Base-by-base conservation (phyloP, 2,113 vertebrate genomes). In the Ceratotherium simum region DNA sequence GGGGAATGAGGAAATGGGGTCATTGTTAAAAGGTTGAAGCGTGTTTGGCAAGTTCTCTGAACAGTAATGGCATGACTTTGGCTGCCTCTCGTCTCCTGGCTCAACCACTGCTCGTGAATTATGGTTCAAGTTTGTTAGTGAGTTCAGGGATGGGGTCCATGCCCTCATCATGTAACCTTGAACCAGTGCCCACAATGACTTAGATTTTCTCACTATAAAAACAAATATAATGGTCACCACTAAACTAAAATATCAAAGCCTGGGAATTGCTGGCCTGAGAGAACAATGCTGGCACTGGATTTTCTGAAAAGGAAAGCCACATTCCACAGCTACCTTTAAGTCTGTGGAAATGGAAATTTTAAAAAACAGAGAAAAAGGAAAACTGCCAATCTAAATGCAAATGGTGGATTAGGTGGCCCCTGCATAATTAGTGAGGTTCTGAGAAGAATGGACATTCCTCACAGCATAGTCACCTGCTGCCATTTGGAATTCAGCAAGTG, bases 241-340 rank as follows among this genome's bases (percentile, higher is more conserved):
- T 82, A 91, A 95, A 91, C 42, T 91, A 65, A 98, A 85, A 69
- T 78, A 82, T 67, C 60, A 84, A 94, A 86, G 67, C 21, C 54
- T 87, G 62, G 27, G 51, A 94, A 90, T 82, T 65, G 16, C 51
- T 93, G 64, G 36, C 21, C 85, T 27, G 18, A 56, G 88, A 46
- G 56, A 94, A 95, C 69, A 81, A 89, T 91, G 91, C 85, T 89
- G 79, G 89, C 70, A 78, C 31, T 54, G 70, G n/a, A 51, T 93
- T 67, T 81, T 93, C 85, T 94, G 56, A 85, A 97, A 91, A 94
- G 60, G 39, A 91, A 94, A 98, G 31, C 36, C 84, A 84, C 73
- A 86, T 86, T 95, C 91, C 89, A 91, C 65, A 72, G 65, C 60
- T 88, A 67, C 67, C 70, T 89, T 36, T 60, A 96, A 91, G 91